A percentile compares a stretch with the other conserved stretches of the same genome.
Evolutionary conservation across 1,140 invertebrate genomes (phyloP).

Genomic region (Branchinecta lindahli): DNA sequence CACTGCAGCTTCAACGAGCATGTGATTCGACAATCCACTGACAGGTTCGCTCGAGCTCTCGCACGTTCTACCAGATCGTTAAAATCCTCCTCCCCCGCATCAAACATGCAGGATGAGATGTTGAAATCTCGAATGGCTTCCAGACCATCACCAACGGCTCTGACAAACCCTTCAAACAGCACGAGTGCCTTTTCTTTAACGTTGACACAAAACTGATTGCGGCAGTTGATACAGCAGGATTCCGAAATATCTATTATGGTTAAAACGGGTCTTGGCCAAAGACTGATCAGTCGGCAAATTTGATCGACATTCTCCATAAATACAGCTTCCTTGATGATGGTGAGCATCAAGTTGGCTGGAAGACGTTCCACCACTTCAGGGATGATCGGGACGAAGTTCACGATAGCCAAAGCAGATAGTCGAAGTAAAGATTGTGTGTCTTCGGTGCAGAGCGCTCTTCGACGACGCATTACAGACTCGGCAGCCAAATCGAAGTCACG

Average conservation of each 20-base stretch:
- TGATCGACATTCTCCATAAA: not conserved
- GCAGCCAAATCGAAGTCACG: not conserved
- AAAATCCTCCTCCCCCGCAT: not conserved
- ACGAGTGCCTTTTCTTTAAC: not conserved
- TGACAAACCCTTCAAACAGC: not conserved
- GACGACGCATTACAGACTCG: not conserved
- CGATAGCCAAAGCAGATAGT: not conserved
- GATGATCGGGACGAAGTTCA: not conserved
- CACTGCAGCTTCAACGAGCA: not conserved
- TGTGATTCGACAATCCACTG: not conserved
- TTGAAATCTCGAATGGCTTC: not conserved
- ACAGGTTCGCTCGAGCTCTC: not conserved
- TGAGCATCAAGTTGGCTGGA: not conserved
- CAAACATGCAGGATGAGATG: not conserved
- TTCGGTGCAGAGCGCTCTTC: not conserved
- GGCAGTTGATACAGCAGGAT: not conserved
- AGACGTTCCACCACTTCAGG: not conserved
- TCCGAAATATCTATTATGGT: not conserved
- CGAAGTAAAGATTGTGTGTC: not conserved
- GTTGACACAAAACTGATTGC: not conserved
- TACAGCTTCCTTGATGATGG: not conserved
- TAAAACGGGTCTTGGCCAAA: not conserved
- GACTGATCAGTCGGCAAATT: not conserved
- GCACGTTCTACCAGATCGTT: not conserved
- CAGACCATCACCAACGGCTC: not conserved